Base-by-base conservation (phyloP, 1,140 invertebrate genomes). In the Aphelinus atriplicis region DNA sequence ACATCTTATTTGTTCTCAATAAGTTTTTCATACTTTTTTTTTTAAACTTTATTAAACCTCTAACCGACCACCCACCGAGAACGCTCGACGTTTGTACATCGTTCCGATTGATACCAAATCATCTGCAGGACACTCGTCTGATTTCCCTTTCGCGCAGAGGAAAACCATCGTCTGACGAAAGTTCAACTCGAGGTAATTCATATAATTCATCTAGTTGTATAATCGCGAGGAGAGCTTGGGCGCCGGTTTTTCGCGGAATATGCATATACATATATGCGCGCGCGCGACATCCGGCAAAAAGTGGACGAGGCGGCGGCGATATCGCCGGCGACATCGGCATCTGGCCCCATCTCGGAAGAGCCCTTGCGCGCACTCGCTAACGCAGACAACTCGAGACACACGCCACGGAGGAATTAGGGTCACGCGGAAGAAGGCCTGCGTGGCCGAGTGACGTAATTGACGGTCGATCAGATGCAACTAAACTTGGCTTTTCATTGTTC, bases 141-240 rank as follows among this genome's bases (percentile, higher is more conserved):
- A 26, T 26, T 26, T 26, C 26, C 26, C 26, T 26, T 26, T 26
- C 26, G 26, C 26, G 26, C 26, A 26, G 26, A 0, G 26, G 26
- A 26, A 26, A 26, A 26, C 26, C 26, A 26, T 26, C 26, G 26
- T 26, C 26, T 26, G 26, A 0, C 26, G 79, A 81, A 10, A 63
- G 63, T 57, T 76, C 70, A 50, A 50, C 57, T 58, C 77, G 66
- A 56, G 73, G 72, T 6, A 57, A 79, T 6, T 73, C 81, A 5
- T 71, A 26, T 26, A 26, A 26, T 26, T 26, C 26, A 26, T 26
- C 26, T 26, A 26, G 26, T 26, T 26, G 26, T 26, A 26, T 26
- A 26, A 26, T 26, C 26, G 26, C 26, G 26, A 26, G 26, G 26
- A 26, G 26, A 26, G 26, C 26, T 26, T 26, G 26, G 26, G 26